Evolutionary conservation across 1,140 invertebrate genomes (phyloP).

Genomic region (Acyrthosiphon pisum): DNA sequence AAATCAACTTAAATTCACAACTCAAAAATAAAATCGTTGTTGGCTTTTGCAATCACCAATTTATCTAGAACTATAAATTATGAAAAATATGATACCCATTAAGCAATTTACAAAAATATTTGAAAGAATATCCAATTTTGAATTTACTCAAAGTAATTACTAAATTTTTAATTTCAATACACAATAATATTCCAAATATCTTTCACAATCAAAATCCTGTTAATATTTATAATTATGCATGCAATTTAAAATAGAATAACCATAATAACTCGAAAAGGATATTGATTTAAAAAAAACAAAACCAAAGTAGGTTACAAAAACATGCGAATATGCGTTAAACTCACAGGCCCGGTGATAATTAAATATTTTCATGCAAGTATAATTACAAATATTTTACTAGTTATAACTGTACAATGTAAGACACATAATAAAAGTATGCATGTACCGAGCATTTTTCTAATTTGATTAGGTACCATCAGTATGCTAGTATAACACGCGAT

Average conservation of each 20-base stretch:
- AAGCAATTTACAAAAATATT: neutral
- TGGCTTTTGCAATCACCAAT: neutral
- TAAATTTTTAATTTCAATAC: too few species aligned
- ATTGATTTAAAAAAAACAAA: neutral
- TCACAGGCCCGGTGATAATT: too few species aligned
- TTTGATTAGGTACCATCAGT: too few species aligned
- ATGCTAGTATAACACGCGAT: accelerated
- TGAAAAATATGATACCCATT: neutral
- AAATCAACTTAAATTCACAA: neutral
- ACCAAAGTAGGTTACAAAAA: too few species aligned
- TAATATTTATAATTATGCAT: too few species aligned
- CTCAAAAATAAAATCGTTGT: neutral
- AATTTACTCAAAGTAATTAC: neutral
- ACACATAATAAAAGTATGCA: too few species aligned
- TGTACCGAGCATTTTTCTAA: too few species aligned
- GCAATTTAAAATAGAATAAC: too few species aligned
- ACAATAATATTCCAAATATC: neutral
- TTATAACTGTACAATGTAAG: too few species aligned
- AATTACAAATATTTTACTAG: too few species aligned
- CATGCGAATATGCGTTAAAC: neutral
- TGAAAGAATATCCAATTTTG: neutral
- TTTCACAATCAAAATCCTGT: neutral
- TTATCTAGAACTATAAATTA: neutral
- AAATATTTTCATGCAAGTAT: too few species aligned
- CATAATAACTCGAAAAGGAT: neutral